Evolutionary conservation across 30 jellyfish, hydroid and myxozoan genomes (phyloP), one percentile per base, ranked within the genome.

Genomic region (Hydractinia echinata): DNA sequence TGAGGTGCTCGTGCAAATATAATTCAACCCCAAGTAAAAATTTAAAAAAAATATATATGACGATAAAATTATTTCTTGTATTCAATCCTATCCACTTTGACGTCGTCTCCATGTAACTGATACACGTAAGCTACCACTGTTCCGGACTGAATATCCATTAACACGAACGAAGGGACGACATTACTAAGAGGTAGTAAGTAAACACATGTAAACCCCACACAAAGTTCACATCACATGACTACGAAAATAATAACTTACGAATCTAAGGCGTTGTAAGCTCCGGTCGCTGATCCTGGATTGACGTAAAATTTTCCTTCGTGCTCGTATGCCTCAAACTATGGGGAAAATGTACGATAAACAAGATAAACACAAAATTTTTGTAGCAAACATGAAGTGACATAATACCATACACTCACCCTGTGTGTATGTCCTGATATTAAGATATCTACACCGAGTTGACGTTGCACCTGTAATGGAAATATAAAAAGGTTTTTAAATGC

Each of bases 241-340:
- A 64, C 74, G 39, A 71, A 71, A 71, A 79, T 20, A 8, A 72
- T 8, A 4, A 72, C 99, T 87, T 81, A 93, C 99, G 79, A 53
- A 53, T 93, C 99, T 8, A 93, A 92, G 9, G 99, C 96, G 56
- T 88, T 85, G 76, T 93, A 93, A 54, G 96, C 96, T 39, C 99
- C 99, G 55, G 95, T 93, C 15, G 99, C 99, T 8, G 99, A 93
- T 30, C 99, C 99, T 4, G 99, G 99, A 66, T 93, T 93, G 84
- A 93, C 90, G 90, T 93, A 93, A 79, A 93, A 93, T 69, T 83
- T 87, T 52, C 95, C 96, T 66, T 93, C 99, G 72, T 93, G 96
- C 77, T 93, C 99, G 72, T 86, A 92, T 39, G 98, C 98, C 86
- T 92, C 98, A 60, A 92, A 87, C 98, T 91, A 49, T 18, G 51